Evolutionary conservation across 2,113 vertebrate genomes (phyloP), one percentile per base, ranked within the genome.

Genomic region (Egretta garzetta): DNA sequence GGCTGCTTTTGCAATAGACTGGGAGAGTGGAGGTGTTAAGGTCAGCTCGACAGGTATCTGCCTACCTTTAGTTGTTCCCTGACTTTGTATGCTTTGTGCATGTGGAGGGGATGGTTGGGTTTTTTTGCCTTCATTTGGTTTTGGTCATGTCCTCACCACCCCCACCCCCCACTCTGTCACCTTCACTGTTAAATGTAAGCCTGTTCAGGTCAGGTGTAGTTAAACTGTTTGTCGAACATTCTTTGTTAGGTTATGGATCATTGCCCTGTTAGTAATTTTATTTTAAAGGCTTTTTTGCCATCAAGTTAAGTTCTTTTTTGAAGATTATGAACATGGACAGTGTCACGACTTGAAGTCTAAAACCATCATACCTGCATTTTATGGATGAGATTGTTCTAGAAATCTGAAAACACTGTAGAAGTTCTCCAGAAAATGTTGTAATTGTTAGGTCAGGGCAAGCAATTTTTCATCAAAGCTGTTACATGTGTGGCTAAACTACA

Each of bases 171-270:
- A 6, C 39, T 28, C 41, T 50, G 55, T 86, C 47, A 73, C 80
- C 64, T 68, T 71, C 16, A 10, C 23, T 39, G 45, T 86, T 80
- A 80, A 80, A 64, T 60, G 27, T 64, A 28, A 86, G 35, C n/a
- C n/a, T 59, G 64, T 35, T 88, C 59, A 77, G 52, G 59, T 95
- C 52, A 88, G 62, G 30, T 83, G 37, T 58, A 55, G 32, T 63
- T 70, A 82, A 70, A 75, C 62, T 96, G 71, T 80, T 95, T 86
- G 50, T 75, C 58, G 80, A 91, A 67, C 49, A 9, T 33, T 81
- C 88, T 66, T 52, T 87, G 59, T 71, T 95, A 86, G 74, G 81
- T 96, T 86, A 75, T 76, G 90, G 66, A 80, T 66, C 77, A 39
- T 35, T 92, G 32, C 58, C 33, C 58, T 79, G 6, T 74, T 93